Evolutionary conservation across 2,797 vertebrate species (phyloP).

Genomic region (Cyprinella venusta): DNA sequence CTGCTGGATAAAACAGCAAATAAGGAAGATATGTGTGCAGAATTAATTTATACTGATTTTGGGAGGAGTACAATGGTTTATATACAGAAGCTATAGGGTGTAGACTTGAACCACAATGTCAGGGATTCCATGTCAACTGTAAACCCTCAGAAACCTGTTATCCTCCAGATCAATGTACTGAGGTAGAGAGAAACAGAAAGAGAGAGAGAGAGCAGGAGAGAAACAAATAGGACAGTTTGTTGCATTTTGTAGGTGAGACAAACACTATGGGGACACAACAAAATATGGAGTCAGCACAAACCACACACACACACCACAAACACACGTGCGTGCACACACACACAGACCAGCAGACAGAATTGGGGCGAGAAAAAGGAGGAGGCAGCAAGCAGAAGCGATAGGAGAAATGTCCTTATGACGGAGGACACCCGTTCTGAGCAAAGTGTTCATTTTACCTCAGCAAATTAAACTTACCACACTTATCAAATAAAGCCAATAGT

Average conservation of each 20-base stretch:
- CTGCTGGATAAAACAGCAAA: not conserved
- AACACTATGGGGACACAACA: conserved; percentile 49
- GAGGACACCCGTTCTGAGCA: conserved; percentile 19
- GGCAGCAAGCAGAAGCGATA: conserved; percentile 24
- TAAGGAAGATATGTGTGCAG: not conserved
- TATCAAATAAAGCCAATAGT: conserved; percentile 26
- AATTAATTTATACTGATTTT: conserved; percentile 8
- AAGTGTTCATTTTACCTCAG: conserved; percentile 31
- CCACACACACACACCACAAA: conserved; percentile 15
- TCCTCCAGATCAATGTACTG: conserved; percentile 19
- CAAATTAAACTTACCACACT: conserved; percentile 27
- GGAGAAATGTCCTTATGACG: conserved; percentile 31
- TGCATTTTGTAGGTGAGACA: conserved; percentile 57
- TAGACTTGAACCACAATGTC: not conserved
- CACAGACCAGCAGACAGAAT: conserved; percentile 48
- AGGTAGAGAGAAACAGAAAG: conserved; percentile 21
- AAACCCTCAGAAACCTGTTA: conserved; percentile 31
- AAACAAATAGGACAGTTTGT: conserved; percentile 48
- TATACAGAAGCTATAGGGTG: not conserved
- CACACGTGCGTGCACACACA: not conserved
- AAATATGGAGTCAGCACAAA: conserved; percentile 56
- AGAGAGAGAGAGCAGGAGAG: conserved; percentile 25
- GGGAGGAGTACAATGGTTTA: not conserved
- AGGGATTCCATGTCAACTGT: conserved; percentile 20
- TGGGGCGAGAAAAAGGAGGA: conserved; percentile 39